Evolutionary conservation across 2,888 invertebrate species (phyloP).

Genomic region (Machimus atricapillus): DNA sequence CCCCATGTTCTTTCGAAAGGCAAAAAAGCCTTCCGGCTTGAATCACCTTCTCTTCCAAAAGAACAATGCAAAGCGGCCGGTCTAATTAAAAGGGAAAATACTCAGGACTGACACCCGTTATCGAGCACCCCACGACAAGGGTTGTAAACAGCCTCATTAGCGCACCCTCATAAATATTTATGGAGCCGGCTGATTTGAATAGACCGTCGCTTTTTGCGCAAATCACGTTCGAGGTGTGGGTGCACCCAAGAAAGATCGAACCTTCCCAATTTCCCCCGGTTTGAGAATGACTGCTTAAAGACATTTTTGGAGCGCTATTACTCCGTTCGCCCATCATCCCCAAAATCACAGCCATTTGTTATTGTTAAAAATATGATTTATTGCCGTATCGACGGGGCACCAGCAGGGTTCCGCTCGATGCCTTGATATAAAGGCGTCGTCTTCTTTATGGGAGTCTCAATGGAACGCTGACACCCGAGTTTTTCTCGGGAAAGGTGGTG

Average conservation of each 20-base stretch:
- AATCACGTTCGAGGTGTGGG: background rate
- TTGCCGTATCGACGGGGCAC: constrained; percentile 40
- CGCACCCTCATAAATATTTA: constrained; percentile 45
- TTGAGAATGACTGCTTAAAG: background rate
- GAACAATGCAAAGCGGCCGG: background rate
- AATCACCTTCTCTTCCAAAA: background rate
- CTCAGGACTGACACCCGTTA: background rate
- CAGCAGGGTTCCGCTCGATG: constrained; percentile 44
- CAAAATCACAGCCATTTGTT: constrained; percentile 42
- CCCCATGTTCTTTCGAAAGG: background rate
- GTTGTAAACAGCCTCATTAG: constrained; percentile 42
- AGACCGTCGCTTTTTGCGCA: constrained; percentile 1
- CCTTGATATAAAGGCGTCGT: constrained; percentile 44
- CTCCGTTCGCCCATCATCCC: constrained; percentile 23
- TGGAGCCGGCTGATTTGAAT: constrained; percentile 33
- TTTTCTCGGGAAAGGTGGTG: background rate
- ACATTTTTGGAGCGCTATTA: background rate
- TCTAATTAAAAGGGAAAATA: constrained; percentile 33
- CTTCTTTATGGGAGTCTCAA: constrained; percentile 43
- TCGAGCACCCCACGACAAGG: constrained; percentile 20
- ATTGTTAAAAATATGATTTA: constrained; percentile 49
- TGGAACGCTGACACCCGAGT: constrained; percentile 33
- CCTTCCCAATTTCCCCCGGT: background rate
- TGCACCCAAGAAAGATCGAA: background rate
- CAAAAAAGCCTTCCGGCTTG: background rate